Percentiles rank a stretch among this genome's conserved stretches.
Conservation (phyloP, 1,140 invertebrate genomes). For the Cheumatopsyche charites region DNA sequence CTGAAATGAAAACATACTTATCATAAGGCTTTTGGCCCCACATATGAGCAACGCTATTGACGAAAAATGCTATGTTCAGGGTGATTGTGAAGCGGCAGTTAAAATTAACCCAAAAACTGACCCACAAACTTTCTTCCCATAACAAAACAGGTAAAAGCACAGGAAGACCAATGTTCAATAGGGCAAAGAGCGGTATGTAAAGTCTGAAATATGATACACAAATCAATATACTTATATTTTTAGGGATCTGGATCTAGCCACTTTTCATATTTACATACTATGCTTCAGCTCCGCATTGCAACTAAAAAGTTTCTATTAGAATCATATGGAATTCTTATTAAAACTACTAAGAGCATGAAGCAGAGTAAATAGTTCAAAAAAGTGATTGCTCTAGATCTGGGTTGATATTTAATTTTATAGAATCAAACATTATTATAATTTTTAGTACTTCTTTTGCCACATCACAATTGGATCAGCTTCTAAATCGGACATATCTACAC, state of each 20-base stretch:
- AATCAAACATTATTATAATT: too few species aligned
- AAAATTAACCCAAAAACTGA: conserved; percentile 84
- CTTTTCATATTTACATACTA: too few species aligned
- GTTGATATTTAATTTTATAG: too few species aligned
- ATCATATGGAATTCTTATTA: too few species aligned
- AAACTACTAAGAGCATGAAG: too few species aligned
- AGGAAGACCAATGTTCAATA: conserved; percentile 80
- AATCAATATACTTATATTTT: too few species aligned
- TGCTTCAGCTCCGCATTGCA: too few species aligned
- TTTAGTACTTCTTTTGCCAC: conserved; percentile 77
- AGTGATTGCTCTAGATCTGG: too few species aligned
- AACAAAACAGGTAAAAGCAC: conserved; percentile 78
- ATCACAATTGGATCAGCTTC: conserved; percentile 82
- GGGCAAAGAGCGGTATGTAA: conserved; percentile 76
- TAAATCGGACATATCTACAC: conserved; percentile 83
- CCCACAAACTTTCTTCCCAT: conserved; percentile 81
- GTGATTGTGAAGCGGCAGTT: conserved; percentile 82
- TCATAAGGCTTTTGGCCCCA: conserved; percentile 91
- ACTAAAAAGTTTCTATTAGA: too few species aligned
- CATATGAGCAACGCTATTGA: conserved; percentile 92
- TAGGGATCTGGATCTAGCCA: too few species aligned
- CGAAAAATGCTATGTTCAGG: conserved; percentile 90
- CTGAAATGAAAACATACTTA: conserved; percentile 62
- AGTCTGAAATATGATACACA: conserved; percentile 59
- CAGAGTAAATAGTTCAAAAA: too few species aligned